phyloP scores from a whole-genome alignment of 1,140 invertebrate species.

The Papilio aristodemus region DNA sequence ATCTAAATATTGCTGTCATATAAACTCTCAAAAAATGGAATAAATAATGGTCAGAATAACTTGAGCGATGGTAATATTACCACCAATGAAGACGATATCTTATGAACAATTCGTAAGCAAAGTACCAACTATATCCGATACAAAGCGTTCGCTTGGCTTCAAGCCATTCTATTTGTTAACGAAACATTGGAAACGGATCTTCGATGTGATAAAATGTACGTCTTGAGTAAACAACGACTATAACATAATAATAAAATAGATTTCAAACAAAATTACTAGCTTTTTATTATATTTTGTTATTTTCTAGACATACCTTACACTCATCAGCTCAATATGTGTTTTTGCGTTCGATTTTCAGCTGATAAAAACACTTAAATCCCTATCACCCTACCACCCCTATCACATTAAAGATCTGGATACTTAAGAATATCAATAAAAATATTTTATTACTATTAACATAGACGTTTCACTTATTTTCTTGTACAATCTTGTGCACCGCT shows the following conservation, averaged over 20 bases:
- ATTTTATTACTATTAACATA: no score
- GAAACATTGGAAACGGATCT: background rate
- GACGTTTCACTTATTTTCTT: background rate
- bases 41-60: background rate
- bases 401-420: no score
- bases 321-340: no score
- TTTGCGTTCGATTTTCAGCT: no score
- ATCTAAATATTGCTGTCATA: no score
- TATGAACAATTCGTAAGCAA: constrained; percentile 5
- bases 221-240: background rate
- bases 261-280: background rate
- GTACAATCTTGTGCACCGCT: background rate
- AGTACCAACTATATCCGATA: constrained; percentile 13
- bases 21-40: no score
- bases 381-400: no score
- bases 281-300: background rate
- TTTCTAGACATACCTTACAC: background rate
- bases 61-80: background rate
- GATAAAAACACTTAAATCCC: no score
- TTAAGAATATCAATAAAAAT: no score
- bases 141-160: constrained; percentile 1
- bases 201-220: background rate
- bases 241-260: background rate
- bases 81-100: background rate
- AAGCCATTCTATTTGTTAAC: constrained; percentile 14